Evolutionary conservation across 2,888 invertebrate genomes (phyloP).

Genomic region (Argyra leucocephala): DNA sequence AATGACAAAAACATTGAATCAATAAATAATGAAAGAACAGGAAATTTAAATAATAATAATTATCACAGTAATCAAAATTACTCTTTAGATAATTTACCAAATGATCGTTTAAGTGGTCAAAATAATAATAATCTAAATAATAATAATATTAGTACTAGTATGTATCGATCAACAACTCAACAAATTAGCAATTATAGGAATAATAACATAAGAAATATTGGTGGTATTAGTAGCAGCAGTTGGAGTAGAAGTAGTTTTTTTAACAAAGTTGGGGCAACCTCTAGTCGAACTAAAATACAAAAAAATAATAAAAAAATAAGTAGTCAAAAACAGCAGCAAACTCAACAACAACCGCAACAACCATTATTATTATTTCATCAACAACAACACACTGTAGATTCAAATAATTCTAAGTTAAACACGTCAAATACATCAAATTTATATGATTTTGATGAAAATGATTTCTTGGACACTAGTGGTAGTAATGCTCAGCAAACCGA

Average conservation of each 20-base stretch:
- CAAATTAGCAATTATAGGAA: background rate
- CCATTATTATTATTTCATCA: background rate
- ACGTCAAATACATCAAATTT: background rate
- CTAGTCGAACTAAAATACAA: conserved; percentile 24
- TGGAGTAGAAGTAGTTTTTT: conserved; percentile 5
- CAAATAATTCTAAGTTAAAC: background rate
- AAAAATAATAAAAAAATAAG: conserved; percentile 18
- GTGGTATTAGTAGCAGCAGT: conserved; percentile 9
- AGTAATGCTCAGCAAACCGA: background rate
- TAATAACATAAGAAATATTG: conserved; percentile 2
- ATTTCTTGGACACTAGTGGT: background rate
- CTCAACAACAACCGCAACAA: background rate
- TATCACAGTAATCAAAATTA: background rate
- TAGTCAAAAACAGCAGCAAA: background rate
- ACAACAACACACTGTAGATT: background rate
- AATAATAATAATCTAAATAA: conserved; percentile 10
- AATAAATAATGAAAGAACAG: conserved; percentile 2
- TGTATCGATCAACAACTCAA: conserved; percentile 10
- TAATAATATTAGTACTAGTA: conserved; percentile 15
- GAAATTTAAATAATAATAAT: background rate
- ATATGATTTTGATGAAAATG: conserved; percentile 5
- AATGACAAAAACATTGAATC: conserved; percentile 32
- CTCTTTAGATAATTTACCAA: background rate
- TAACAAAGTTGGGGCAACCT: conserved; percentile 20
- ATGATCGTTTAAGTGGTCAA: conserved; percentile 6